Evolutionary conservation across 2,797 vertebrate species (phyloP).

Genomic region (Pseudochirops cupreus): DNA sequence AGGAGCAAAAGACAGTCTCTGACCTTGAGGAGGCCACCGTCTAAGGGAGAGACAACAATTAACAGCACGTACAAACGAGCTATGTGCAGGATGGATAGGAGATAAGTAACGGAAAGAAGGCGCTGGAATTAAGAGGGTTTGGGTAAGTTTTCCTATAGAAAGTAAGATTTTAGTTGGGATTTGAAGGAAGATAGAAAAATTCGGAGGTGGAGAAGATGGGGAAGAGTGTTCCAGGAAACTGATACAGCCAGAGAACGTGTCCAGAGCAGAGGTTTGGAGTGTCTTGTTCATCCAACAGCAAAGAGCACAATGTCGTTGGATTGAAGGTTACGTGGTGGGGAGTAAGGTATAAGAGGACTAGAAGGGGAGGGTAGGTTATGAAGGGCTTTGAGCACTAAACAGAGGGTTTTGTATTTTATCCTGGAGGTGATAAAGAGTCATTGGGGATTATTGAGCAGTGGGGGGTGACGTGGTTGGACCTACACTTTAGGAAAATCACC

Average conservation of each 20-base stretch:
- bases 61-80: neutral
- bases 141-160: neutral
- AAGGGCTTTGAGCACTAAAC: neutral
- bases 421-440: neutral
- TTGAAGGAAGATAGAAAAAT: too few relatives aligned
- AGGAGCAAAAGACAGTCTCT: neutral
- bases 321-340: neutral
- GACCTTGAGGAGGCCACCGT: neutral
- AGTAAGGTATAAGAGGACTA: neutral
- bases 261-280: neutral
- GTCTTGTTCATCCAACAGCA: neutral
- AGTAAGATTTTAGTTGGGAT: too few relatives aligned
- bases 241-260: neutral
- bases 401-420: neutral
- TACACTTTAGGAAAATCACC: too few relatives aligned
- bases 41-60: too few relatives aligned
- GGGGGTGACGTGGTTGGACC: too few relatives aligned
- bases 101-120: neutral
- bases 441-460: neutral
- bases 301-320: neutral
- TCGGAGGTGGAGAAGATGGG: neutral
- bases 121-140: neutral
- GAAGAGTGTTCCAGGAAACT: neutral
- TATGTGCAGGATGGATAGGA: neutral
- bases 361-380: neutral